These are phyloP conservation scores for Mungos mungo DNA, from an alignment of 2,113 vertebrate species.

Conservation along the genomic window DNA sequence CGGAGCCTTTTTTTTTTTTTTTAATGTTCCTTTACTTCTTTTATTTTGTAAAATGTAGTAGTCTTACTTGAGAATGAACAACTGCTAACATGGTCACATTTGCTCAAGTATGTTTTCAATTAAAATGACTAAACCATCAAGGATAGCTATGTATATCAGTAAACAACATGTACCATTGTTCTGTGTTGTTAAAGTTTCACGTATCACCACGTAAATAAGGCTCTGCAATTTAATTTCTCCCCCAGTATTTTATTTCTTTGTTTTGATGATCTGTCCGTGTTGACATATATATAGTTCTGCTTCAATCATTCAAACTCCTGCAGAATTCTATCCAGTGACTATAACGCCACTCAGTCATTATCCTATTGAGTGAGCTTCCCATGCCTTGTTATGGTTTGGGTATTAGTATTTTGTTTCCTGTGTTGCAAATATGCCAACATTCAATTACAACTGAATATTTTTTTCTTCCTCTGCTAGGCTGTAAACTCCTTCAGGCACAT, in stretches of 20 bases:
- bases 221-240: not conserved
- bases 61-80: not conserved
- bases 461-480: not conserved
- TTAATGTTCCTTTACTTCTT: not conserved
- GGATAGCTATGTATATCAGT: rapidly evolving
- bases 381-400: not conserved
- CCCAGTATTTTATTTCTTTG: not conserved
- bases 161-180: not conserved
- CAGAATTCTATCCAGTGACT: not conserved
- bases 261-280: too few species aligned
- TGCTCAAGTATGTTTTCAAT: not conserved
- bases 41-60: not conserved
- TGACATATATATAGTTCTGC: not conserved
- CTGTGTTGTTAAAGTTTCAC: not conserved
- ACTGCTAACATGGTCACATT: not conserved
- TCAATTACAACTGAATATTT: not conserved
- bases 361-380: not conserved
- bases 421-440: not conserved
- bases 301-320: too few species aligned
- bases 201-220: not conserved
- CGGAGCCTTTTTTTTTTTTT: not conserved
- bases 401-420: not conserved
- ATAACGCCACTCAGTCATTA: rapidly evolving
- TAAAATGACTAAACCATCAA: not conserved
- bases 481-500: not conserved